Evolutionary conservation across 1,140 invertebrate genomes (phyloP), one percentile per base, ranked within the genome.

Genomic region (Drosophila gunungcola): DNA sequence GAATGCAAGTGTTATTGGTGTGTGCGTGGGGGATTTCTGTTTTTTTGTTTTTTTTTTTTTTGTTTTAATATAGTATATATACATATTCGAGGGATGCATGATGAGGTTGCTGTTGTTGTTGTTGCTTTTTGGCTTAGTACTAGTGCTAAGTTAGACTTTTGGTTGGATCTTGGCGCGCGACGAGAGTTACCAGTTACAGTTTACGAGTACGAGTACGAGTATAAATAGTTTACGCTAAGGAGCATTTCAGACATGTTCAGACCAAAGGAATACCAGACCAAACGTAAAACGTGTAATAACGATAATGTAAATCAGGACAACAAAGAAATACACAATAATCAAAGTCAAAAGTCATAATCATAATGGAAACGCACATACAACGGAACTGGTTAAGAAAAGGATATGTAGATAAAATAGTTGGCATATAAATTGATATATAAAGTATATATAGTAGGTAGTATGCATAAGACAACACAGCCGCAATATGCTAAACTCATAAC

Each of bases 391-490:
- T 82, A 79, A 85, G 74, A 60, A 76, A 78, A 70, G 52, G 54
- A 54, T 74, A 63, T 53, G 52, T 74, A 53, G 67, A 85, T 77
- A 84, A 76, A 61, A 46, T 79, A 75, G 54, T 76, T 57, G 70
- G 62, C 65, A 77, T 73, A 64, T 80, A 56, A 75, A 68, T 86
- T 70, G 84, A 74, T 73, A 64, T 84, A 67, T 83, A 68, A 73
- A 72, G 67, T 78, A 61, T 78, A 74, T 86, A 85, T 78, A 72
- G 61, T 88, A 78, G 73, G 69, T 82, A 79, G 67, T 88, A 88
- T 88, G 83, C 83, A 83, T 86, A 83, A 89, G 83, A 88, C 83
- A 88, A 88, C 83, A 88, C 83, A 88, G 84, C 83, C 84, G 79
- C 84, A 88, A 88, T 88, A 86, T 86, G 83, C 83, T 88, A 86